phyloP scores from a whole-genome alignment of 92 coral and sea anemone species.

The Porites rus region DNA sequence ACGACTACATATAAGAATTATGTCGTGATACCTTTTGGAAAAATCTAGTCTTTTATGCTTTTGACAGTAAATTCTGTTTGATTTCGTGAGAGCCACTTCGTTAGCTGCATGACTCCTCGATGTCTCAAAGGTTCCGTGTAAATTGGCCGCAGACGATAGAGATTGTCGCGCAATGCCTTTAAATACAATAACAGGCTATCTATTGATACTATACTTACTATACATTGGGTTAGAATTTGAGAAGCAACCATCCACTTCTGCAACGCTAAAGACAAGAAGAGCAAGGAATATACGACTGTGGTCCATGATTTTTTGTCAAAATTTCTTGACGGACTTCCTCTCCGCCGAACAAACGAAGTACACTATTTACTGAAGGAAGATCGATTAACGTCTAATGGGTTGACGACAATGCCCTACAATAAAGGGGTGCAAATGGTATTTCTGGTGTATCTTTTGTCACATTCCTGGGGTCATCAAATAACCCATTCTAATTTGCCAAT shows the following conservation, averaged over 20 bases:
- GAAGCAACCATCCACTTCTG: not conserved
- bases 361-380: not conserved
- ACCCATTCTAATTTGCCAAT: conserved; percentile 12
- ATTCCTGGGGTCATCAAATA: conserved; percentile 12
- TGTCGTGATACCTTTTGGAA: not conserved
- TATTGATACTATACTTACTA: conserved; percentile 7
- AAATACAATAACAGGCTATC: not conserved
- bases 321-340: no score
- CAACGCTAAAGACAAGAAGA: not conserved
- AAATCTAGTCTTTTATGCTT: no score
- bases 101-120: no score
- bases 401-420: conserved; percentile 11
- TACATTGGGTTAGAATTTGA: not conserved
- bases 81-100: no score
- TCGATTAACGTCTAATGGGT: conserved; percentile 9
- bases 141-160: no score
- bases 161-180: not conserved
- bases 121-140: no score
- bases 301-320: conserved; percentile 1
- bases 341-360: not conserved
- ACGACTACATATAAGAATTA: not conserved
- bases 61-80: no score
- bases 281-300: not conserved
- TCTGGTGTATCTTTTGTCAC: conserved; percentile 2
- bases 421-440: conserved; percentile 19